Evolutionary conservation across 2,797 vertebrate species (phyloP).

Genomic region (Myoxocephalus aenaeus): DNA sequence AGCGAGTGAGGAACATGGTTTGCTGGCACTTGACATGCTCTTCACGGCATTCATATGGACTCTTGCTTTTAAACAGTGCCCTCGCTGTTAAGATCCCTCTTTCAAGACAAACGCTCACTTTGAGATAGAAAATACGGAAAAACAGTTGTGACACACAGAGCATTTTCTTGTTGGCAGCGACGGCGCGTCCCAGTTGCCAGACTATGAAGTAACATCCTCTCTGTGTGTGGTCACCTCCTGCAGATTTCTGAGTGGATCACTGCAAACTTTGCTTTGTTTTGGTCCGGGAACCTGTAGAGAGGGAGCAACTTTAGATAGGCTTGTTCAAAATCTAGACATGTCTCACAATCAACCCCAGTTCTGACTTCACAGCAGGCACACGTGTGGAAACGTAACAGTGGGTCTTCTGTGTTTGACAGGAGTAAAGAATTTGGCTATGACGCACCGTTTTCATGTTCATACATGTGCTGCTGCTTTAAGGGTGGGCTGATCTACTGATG

Average conservation of each 20-base stretch:
- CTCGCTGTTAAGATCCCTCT: conserved; percentile 68
- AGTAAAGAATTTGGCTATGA: conserved; percentile 49
- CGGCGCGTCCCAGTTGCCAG: conserved; percentile 43
- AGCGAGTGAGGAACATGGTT: conserved; percentile 67
- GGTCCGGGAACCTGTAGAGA: conserved; percentile 9
- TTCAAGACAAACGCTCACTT: conserved; percentile 63
- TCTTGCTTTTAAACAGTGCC: conserved; percentile 72
- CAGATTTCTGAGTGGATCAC: conserved; percentile 33
- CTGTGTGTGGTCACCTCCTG: conserved; percentile 39
- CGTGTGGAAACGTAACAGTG: conserved; percentile 12
- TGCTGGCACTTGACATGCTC: conserved; percentile 74
- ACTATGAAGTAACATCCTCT: conserved; percentile 70
- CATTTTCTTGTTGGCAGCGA: conserved; percentile 58
- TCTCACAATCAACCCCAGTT: conserved; percentile 8
- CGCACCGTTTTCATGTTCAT: conserved; percentile 43
- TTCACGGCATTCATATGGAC: conserved; percentile 62
- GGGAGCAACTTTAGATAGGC: not conserved
- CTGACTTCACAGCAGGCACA: not conserved
- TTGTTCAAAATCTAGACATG: conserved; percentile 31
- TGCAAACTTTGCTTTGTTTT: conserved; percentile 42
- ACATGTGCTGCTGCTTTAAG: conserved; percentile 53
- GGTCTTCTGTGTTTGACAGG: conserved; percentile 12
- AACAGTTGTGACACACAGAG: conserved; percentile 51
- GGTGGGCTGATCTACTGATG: conserved; percentile 19
- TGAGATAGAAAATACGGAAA: conserved; percentile 65